A percentile compares a stretch with the other conserved stretches of the same genome.
Evolutionary conservation across 2,888 invertebrate species (phyloP).

Genomic region (Mesorhabditis sp.): DNA sequence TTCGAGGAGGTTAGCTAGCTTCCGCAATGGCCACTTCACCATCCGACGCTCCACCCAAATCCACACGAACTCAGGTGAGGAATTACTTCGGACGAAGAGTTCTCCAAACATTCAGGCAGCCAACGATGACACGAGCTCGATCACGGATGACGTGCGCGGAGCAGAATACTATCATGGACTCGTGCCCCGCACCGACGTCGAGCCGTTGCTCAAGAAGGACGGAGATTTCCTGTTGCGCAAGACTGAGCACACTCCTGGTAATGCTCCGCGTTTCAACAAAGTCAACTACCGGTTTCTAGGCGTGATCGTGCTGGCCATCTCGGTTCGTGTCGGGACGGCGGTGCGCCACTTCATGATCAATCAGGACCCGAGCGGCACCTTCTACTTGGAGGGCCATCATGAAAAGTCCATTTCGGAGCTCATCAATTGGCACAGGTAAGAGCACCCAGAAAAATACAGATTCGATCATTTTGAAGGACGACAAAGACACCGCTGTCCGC

Average conservation of each 20-base stretch:
- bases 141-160: conserved; percentile 26
- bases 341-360: conserved; percentile 39
- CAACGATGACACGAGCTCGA: conserved; percentile 12
- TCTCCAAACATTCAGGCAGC: no score
- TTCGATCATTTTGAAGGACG: conserved; percentile 11
- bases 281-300: conserved; percentile 19
- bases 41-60: no score
- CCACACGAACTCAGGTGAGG: no score
- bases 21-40: no score
- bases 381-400: conserved; percentile 27
- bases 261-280: not conserved
- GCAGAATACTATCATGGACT: conserved; percentile 51
- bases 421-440: conserved; percentile 40
- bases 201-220: conserved; percentile 35
- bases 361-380: conserved; percentile 17
- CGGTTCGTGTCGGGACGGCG: conserved; percentile 24
- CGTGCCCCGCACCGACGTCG: conserved; percentile 38
- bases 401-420: conserved; percentile 40
- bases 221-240: conserved; percentile 41
- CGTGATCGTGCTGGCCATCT: conserved; percentile 35
- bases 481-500: conserved; percentile 31
- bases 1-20: no score
- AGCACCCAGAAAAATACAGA: not conserved
- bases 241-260: conserved; percentile 27
- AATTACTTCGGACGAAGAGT: no score